Evolutionary conservation across 2,113 vertebrate species (phyloP).

Genomic region (Lucifuga dentata): DNA sequence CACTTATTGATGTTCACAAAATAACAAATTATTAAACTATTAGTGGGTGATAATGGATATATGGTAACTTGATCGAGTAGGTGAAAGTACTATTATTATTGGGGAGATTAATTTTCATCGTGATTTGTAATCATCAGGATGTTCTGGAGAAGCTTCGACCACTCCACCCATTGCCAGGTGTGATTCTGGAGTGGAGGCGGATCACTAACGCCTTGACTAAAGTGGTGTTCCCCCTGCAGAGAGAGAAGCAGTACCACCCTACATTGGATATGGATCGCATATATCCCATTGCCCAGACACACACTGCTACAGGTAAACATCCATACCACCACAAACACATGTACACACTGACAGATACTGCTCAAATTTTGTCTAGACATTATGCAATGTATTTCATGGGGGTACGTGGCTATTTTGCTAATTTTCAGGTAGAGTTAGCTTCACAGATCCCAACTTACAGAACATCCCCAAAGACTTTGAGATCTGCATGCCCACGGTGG

Average conservation of each 20-base stretch:
- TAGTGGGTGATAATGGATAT: too few relatives aligned
- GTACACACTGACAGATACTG: background rate
- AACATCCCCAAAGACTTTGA: slow-evolving; percentile 98
- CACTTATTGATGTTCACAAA: background rate
- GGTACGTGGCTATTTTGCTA: background rate
- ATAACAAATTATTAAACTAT: too few relatives aligned
- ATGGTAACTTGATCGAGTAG: too few relatives aligned
- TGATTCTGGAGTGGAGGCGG: slow-evolving; percentile 96
- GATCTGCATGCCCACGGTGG: slow-evolving; percentile 88
- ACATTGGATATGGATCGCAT: slow-evolving; percentile 93
- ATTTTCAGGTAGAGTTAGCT: slow-evolving; percentile 90
- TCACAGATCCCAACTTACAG: slow-evolving; percentile 96
- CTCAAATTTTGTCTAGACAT: too few relatives aligned
- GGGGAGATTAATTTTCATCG: too few relatives aligned
- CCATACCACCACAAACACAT: background rate
- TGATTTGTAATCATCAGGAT: slow-evolving; percentile 81
- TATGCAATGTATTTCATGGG: background rate
- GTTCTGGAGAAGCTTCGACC: slow-evolving; percentile 91
- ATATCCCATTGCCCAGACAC: slow-evolving; percentile 90
- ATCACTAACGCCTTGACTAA: slow-evolving; percentile 96
- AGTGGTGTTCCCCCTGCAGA: slow-evolving; percentile 94
- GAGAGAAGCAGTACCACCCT: slow-evolving; percentile 86
- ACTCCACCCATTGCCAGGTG: slow-evolving; percentile 90
- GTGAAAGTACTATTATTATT: too few relatives aligned
- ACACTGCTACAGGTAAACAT: slow-evolving; percentile 93